phyloP scores from a whole-genome alignment of 2,888 invertebrate genomes.

The Patella depressa region DNA sequence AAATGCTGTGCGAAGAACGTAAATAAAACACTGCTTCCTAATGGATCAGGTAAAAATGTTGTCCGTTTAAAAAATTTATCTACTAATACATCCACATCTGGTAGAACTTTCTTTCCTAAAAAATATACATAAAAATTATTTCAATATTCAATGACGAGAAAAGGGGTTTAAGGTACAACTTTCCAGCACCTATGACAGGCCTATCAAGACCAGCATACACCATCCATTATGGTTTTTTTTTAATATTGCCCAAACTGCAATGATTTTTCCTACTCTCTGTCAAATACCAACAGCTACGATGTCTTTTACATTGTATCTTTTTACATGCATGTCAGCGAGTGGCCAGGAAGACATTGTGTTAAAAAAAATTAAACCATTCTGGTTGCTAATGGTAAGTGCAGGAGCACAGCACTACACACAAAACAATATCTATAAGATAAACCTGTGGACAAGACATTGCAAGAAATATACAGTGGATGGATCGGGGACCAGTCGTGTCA shows the following conservation, averaged over 20 bases:
- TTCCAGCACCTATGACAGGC: background rate
- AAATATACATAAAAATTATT: conserved; percentile 14
- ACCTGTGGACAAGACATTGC: too few relatives aligned
- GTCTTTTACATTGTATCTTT: too few relatives aligned
- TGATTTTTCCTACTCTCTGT: background rate
- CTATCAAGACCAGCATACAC: background rate
- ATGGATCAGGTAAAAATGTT: conserved; percentile 69
- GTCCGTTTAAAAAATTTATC: conserved; percentile 66
- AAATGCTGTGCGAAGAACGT: conserved; percentile 72
- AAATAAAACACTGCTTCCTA: conserved; percentile 69
- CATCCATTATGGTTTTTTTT: background rate
- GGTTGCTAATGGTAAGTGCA: too few relatives aligned
- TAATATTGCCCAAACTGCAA: background rate
- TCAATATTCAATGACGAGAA: background rate
- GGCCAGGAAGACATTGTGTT: too few relatives aligned
- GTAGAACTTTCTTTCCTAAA: conserved; percentile 54
- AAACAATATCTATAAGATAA: too few relatives aligned
- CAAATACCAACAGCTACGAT: too few relatives aligned
- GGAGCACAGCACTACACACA: too few relatives aligned
- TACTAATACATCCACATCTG: conserved; percentile 60
- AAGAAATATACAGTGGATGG: too few relatives aligned
- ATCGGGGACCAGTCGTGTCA: too few relatives aligned
- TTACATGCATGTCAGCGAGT: too few relatives aligned
- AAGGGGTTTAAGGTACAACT: background rate
- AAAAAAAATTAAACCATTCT: too few relatives aligned